Percentiles rank a stretch among this genome's conserved stretches.
These are phyloP conservation scores for Hiodon tergisus DNA, from an alignment of 2,113 vertebrate genomes.

Conservation along the genomic window DNA sequence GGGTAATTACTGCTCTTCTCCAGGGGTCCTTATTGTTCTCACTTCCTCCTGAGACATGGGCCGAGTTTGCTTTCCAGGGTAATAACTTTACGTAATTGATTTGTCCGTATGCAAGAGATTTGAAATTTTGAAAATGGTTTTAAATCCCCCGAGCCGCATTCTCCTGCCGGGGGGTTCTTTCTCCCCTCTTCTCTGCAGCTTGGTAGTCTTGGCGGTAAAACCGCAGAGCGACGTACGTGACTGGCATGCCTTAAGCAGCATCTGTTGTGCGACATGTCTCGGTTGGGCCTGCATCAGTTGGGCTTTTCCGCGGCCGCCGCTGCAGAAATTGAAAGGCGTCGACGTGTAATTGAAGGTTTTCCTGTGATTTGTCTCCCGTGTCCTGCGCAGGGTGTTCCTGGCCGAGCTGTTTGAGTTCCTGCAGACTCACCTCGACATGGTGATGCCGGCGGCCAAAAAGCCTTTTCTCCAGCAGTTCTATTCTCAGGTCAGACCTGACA, in stretches of 20 bases:
- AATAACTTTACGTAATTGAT: constrained; percentile 15
- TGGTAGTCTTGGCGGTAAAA: no score
- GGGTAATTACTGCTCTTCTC: constrained; percentile 15
- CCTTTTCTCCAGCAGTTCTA: constrained; percentile 98
- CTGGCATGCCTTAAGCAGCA: no score
- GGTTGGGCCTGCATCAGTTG: no score
- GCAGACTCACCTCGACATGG: constrained; percentile 88
- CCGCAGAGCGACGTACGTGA: no score
- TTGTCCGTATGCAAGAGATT: background rate
- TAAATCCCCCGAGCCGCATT: background rate
- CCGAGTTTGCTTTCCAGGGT: constrained; percentile 2
- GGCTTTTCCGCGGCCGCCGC: background rate
- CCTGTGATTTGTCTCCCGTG: background rate
- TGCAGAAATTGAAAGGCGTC: background rate
- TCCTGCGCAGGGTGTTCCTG: constrained; percentile 79
- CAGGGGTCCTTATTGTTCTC: background rate
- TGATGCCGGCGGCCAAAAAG: constrained; percentile 97
- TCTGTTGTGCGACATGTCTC: no score
- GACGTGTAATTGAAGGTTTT: constrained; percentile 1
- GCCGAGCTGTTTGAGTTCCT: constrained; percentile 96
- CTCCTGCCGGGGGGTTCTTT: no score
- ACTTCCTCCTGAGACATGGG: background rate
- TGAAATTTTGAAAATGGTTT: background rate
- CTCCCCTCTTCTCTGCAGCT: no score
- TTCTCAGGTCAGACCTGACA: constrained; percentile 76